These are phyloP conservation scores for Aphaenogaster rudis DNA, from an alignment of 1,140 invertebrate species.

Conservation along the genomic window DNA sequence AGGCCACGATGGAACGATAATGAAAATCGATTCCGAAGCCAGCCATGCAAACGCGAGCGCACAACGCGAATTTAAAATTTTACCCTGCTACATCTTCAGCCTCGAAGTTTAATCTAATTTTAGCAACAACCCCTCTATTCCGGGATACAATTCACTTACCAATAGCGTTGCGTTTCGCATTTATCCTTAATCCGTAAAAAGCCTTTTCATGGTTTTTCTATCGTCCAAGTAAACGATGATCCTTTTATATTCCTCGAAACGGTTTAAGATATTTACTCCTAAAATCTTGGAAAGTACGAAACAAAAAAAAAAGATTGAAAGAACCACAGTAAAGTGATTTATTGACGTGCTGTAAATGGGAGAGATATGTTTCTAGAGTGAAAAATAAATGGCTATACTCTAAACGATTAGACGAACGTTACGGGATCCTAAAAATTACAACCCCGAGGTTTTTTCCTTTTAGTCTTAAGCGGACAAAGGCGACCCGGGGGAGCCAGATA, in stretches of 20 bases:
- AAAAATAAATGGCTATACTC: not conserved
- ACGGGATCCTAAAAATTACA: not conserved
- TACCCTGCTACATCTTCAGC: not conserved
- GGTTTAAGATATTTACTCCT: not conserved
- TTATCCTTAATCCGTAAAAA: not conserved
- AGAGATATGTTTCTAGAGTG: not conserved
- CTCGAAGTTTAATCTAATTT: slow-evolving; percentile 28
- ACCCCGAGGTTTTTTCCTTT: not conserved
- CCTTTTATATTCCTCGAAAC: not conserved
- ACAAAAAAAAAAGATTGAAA: not conserved
- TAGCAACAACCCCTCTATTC: not conserved
- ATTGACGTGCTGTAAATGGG: not conserved
- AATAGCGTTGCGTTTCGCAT: not conserved
- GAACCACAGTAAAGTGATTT: not conserved
- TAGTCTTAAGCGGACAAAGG: not conserved
- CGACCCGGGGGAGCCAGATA: not conserved
- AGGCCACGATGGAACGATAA: slow-evolving; percentile 49
- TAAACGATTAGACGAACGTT: not conserved
- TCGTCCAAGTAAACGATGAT: not conserved
- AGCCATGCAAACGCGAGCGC: slow-evolving; percentile 33
- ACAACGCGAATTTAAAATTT: slow-evolving; percentile 38
- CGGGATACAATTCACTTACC: not conserved
- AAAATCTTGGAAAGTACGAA: not conserved
- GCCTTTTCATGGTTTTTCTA: not conserved
- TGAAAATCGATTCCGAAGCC: slow-evolving; percentile 51